Percentiles rank a stretch among this genome's conserved stretches.
phyloP scores from a whole-genome alignment of 1,140 invertebrate species.

The Drosophila navojoa region DNA sequence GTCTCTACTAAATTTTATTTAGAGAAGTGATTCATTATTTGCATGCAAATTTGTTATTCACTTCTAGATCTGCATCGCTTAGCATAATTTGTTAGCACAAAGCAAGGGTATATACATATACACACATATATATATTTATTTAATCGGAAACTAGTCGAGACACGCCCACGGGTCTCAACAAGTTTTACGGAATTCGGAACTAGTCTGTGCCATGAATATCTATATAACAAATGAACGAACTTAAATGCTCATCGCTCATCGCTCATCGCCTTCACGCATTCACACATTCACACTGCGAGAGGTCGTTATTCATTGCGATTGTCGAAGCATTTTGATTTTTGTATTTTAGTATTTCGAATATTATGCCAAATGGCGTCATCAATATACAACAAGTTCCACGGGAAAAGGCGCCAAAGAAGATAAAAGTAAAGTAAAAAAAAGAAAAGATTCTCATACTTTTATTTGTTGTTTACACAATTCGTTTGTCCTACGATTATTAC shows the following conservation, averaged over 20 bases:
- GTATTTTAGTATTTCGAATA: conserved; percentile 22
- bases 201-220: conserved; percentile 26
- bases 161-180: conserved; percentile 12
- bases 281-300: conserved; percentile 43
- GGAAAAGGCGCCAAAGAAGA: conserved; percentile 29
- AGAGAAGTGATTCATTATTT: no score
- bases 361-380: conserved; percentile 58
- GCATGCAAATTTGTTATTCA: no score
- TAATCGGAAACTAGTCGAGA: neutral
- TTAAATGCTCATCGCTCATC: conserved; percentile 24
- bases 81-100: neutral
- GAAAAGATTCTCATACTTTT: conserved; percentile 9
- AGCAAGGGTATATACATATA: no score
- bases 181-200: conserved; percentile 35
- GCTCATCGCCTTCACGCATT: conserved; percentile 45
- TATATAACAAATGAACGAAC: neutral
- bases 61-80: no score
- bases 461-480: conserved; percentile 30
- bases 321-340: conserved; percentile 46
- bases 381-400: conserved; percentile 36
- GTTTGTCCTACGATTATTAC: conserved; percentile 4
- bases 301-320: conserved; percentile 52
- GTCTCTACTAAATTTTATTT: no score
- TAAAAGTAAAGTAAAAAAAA: no score
- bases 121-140: neutral